Evolutionary conservation across 2,888 invertebrate genomes (phyloP).

Genomic region (Chrysolina americana): DNA sequence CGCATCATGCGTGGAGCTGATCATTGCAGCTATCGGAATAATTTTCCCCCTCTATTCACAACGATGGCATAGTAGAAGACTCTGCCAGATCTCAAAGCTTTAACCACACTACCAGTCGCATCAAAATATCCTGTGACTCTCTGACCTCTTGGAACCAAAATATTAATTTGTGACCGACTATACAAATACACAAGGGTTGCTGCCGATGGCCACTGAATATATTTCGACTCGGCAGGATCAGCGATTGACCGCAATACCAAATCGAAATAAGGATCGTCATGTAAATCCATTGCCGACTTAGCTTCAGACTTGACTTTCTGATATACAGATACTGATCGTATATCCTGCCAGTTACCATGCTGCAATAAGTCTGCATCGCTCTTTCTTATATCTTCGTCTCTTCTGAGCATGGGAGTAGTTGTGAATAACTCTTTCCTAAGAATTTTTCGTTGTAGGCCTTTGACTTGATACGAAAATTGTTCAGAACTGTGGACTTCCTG

Average conservation of each 20-base stretch:
- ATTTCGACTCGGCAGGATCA: no score
- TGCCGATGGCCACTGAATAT: no score
- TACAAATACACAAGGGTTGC: neutral
- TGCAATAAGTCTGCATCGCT: no score
- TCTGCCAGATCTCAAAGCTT: neutral
- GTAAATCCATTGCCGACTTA: no score
- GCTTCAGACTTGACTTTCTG: no score
- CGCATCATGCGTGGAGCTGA: no score
- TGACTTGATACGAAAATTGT: neutral
- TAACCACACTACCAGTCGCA: neutral
- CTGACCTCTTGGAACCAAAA: neutral
- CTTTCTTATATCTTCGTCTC: neutral
- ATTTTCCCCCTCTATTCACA: neutral
- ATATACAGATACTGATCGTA: no score
- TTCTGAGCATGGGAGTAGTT: neutral
- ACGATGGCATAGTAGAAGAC: neutral
- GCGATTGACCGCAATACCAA: neutral
- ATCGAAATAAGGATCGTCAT: no score
- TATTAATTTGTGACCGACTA: neutral
- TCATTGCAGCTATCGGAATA: no score
- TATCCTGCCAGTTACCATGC: no score
- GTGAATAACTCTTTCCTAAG: neutral
- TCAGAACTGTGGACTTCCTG: conserved; percentile 4
- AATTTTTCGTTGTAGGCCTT: neutral
- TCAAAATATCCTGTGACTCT: neutral